Conservation (phyloP, 2,888 invertebrate species). For the Chrysolina americana region DNA sequence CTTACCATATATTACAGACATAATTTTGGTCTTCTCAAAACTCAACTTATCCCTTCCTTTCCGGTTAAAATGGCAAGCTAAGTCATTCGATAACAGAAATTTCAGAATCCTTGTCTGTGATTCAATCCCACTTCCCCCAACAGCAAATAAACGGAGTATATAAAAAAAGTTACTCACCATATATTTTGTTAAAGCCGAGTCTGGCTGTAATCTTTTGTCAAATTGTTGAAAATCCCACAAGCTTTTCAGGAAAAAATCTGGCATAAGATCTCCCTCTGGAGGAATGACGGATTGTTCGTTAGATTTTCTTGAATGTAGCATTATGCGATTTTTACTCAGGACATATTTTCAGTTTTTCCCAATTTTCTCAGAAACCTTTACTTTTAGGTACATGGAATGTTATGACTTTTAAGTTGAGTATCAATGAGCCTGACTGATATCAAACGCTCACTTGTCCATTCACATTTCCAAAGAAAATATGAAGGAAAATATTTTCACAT, state of each 20-base stretch:
- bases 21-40: constrained; percentile 2
- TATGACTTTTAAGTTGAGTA: no score
- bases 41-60: constrained; percentile 8
- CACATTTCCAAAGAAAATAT: no score
- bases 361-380: no score
- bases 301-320: neutral
- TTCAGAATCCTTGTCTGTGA: neutral
- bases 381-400: no score
- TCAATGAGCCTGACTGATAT: no score
- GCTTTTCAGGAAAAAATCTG: neutral
- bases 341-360: no score
- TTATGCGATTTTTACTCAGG: no score
- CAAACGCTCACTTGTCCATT: no score
- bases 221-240: constrained; percentile 12
- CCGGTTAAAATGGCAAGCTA: constrained; percentile 2
- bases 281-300: constrained; percentile 1
- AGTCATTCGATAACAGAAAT: neutral
- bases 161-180: constrained; percentile 11
- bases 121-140: neutral
- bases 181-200: constrained; percentile 14
- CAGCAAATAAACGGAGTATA: neutral
- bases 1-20: constrained; percentile 8
- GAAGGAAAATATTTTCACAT: no score
- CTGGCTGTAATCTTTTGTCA: constrained; percentile 17
- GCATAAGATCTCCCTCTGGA: constrained; percentile 4